Conservation (phyloP, 2,888 invertebrate species). For the Agriotes lineatus region DNA sequence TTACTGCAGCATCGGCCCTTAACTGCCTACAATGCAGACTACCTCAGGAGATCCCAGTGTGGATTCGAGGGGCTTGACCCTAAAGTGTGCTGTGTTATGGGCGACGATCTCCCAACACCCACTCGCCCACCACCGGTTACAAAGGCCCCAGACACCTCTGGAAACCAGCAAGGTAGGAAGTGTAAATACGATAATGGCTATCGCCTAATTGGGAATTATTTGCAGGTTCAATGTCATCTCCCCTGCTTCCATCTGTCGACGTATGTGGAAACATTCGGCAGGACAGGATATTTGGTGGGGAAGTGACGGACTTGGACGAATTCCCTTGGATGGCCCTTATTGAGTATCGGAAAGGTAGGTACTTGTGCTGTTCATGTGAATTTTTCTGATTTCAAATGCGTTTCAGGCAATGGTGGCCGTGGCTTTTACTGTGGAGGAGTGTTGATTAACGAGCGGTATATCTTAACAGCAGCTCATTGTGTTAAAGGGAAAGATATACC, state of each 20-base stretch:
- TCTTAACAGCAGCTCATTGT: constrained; percentile 83
- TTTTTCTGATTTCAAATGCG: too few species aligned
- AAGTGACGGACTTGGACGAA: constrained; percentile 73
- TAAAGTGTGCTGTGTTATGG: constrained; percentile 4
- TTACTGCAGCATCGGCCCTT: too few species aligned
- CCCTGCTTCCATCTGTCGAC: constrained; percentile 58
- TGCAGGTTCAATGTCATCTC: constrained; percentile 2
- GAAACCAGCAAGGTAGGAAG: too few species aligned
- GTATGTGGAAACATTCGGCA: constrained; percentile 66
- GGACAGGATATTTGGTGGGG: constrained; percentile 75
- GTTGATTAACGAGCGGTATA: constrained; percentile 75
- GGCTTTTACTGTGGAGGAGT: constrained; percentile 81
- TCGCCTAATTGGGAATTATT: neutral
- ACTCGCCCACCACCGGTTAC: too few species aligned
- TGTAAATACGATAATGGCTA: too few species aligned
- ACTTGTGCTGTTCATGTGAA: too few species aligned
- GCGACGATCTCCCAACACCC: too few species aligned
- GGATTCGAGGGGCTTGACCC: neutral
- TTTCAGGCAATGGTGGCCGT: constrained; percentile 69
- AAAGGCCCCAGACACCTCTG: too few species aligned
- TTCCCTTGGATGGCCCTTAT: constrained; percentile 80
- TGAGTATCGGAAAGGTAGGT: constrained; percentile 73
- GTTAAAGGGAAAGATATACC: constrained; percentile 56
- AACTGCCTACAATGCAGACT: neutral
- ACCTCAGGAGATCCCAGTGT: neutral